Conservation (phyloP, 2,888 invertebrate species). For the Xanthostigma xanthostigma region DNA sequence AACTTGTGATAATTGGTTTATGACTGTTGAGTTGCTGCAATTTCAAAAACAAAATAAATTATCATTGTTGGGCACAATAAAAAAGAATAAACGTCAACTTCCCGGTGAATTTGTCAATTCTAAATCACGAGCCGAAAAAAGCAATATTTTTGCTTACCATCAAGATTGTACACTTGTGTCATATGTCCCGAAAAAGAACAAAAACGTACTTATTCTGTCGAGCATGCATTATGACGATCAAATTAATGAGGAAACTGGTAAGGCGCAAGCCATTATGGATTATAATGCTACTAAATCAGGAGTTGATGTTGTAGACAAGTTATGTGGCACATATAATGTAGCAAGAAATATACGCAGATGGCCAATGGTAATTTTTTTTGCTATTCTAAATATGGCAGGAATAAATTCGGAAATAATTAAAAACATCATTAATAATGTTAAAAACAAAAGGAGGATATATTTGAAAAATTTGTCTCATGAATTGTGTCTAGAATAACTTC, state of each 20-base stretch:
- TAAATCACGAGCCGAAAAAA: too few relatives aligned
- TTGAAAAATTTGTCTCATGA: too few relatives aligned
- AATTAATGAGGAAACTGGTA: conserved; percentile 1
- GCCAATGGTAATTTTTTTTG: conserved; percentile 6
- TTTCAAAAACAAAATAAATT: neutral
- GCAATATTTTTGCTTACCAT: conserved; percentile 4
- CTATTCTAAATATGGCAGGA: conserved; percentile 2
- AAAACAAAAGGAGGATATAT: too few relatives aligned
- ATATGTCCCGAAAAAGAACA: neutral
- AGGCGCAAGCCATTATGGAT: neutral
- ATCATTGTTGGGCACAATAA: neutral
- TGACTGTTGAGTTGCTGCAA: neutral
- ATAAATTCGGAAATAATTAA: too few relatives aligned
- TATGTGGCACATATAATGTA: conserved; percentile 4
- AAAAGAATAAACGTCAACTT: neutral
- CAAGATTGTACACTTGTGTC: conserved; percentile 6
- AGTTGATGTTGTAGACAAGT: conserved; percentile 3
- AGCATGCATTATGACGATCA: neutral
- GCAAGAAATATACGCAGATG: conserved; percentile 1
- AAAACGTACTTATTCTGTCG: conserved; percentile 4
- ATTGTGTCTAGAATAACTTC: too few relatives aligned
- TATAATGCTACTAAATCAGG: conserved; percentile 1
- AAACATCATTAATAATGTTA: too few relatives aligned
- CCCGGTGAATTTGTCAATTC: neutral
- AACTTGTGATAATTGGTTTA: conserved; percentile 14